These are phyloP conservation scores for Sarcophaga variegata DNA, from an alignment of 2,888 invertebrate species.

Conservation along the genomic window DNA sequence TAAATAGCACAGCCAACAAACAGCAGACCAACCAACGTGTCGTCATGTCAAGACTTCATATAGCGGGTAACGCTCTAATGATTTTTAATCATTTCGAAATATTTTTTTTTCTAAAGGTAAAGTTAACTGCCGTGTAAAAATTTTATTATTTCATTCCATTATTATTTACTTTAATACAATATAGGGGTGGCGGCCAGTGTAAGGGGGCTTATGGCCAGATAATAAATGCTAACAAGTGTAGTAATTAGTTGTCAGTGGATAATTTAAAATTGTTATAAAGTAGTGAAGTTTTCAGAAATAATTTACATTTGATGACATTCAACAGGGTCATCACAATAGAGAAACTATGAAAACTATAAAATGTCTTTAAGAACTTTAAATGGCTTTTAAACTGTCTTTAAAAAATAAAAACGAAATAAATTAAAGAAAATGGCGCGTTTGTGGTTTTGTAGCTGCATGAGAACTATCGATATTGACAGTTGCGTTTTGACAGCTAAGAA, in stretches of 20 bases:
- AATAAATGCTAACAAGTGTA: constrained; percentile 51
- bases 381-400: no score
- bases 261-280: not conserved
- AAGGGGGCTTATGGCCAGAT: constrained; percentile 13
- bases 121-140: constrained; percentile 62
- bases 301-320: not conserved
- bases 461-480: no score
- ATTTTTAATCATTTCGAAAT: constrained; percentile 51
- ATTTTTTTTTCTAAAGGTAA: not conserved
- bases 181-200: not conserved
- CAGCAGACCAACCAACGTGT: not conserved
- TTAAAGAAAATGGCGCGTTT: no score
- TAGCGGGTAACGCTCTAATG: constrained; percentile 50
- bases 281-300: not conserved
- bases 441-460: no score
- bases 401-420: no score
- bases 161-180: not conserved
- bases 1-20: not conserved
- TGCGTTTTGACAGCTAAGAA: no score
- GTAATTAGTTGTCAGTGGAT: constrained; percentile 44
- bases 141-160: constrained; percentile 15
- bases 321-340: not conserved
- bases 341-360: not conserved
- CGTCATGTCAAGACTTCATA: not conserved
- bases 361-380: no score